Evolutionary conservation across 2,113 vertebrate species (phyloP).

Genomic region (Tylochromis polylepis): DNA sequence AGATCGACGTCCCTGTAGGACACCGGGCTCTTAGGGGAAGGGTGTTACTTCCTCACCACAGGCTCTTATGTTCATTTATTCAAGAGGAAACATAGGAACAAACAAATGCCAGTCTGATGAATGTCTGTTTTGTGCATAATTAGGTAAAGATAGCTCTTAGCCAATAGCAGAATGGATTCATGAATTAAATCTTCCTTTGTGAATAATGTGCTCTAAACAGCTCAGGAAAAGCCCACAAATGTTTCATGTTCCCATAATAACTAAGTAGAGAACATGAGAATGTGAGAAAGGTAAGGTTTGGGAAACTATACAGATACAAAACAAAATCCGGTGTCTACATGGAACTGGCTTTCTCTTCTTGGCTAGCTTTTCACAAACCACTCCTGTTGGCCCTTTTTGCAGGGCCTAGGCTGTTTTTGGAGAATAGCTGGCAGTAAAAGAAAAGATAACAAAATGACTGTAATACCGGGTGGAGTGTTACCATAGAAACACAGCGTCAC

Average conservation of each 20-base stretch:
- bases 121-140: slow-evolving; percentile 64
- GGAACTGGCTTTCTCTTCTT: background rate
- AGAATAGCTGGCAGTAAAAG: slow-evolving; percentile 24
- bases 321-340: background rate
- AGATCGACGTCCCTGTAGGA: slow-evolving; percentile 24
- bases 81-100: slow-evolving; percentile 37
- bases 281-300: background rate
- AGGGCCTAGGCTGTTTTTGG: slow-evolving; percentile 7
- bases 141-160: slow-evolving; percentile 58
- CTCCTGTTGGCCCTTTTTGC: background rate
- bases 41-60: slow-evolving; percentile 29
- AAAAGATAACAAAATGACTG: slow-evolving; percentile 52
- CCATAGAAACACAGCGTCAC: slow-evolving; percentile 69
- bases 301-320: background rate
- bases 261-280: background rate
- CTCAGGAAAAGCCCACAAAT: background rate
- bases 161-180: slow-evolving; percentile 56
- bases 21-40: slow-evolving; percentile 11
- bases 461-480: slow-evolving; percentile 66
- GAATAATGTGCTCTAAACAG: slow-evolving; percentile 46
- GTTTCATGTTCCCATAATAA: background rate
- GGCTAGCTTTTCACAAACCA: background rate
- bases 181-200: slow-evolving; percentile 60
- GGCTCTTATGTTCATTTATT: slow-evolving; percentile 46
- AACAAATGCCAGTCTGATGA: slow-evolving; percentile 62